These are phyloP conservation scores for Megalurothrips usitatus DNA, from an alignment of 2,888 invertebrate species.

Conservation along the genomic window DNA sequence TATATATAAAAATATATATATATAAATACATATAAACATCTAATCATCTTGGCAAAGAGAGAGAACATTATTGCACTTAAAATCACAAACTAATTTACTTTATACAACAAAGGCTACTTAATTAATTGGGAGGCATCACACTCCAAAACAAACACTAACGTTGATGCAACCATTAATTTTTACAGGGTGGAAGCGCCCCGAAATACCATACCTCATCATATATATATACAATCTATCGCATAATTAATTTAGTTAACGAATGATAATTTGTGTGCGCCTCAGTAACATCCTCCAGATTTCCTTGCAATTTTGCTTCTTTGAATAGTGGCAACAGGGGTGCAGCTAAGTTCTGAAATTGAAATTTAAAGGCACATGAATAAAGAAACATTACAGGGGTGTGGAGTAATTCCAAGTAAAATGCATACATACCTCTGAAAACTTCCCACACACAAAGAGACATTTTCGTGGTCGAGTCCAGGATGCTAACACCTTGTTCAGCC, in stretches of 20 bases:
- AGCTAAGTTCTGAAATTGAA: not conserved
- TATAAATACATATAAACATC: too few relatives aligned
- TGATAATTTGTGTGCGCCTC: not conserved
- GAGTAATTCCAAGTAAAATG: not conserved
- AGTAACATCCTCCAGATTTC: not conserved
- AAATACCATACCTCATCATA: not conserved
- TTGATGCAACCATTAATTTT: not conserved
- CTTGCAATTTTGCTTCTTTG: not conserved
- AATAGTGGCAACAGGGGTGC: not conserved
- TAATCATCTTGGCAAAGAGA: too few relatives aligned
- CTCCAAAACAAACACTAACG: not conserved
- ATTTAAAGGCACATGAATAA: not conserved
- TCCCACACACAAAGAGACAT: not conserved
- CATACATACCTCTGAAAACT: not conserved
- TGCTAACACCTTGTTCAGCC: not conserved
- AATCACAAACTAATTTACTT: too few relatives aligned
- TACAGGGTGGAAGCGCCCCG: not conserved
- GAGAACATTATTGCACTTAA: too few relatives aligned
- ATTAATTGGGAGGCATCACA: too few relatives aligned
- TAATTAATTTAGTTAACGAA: not conserved
- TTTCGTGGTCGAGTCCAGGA: not conserved
- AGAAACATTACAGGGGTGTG: not conserved
- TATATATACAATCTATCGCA: not conserved
- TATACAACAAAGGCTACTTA: too few relatives aligned
- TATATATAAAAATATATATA: too few relatives aligned